Percentiles rank a stretch among this genome's conserved stretches.
Evolutionary conservation across 1,140 invertebrate genomes (phyloP).

Genomic region (Drosophila sp.): DNA sequence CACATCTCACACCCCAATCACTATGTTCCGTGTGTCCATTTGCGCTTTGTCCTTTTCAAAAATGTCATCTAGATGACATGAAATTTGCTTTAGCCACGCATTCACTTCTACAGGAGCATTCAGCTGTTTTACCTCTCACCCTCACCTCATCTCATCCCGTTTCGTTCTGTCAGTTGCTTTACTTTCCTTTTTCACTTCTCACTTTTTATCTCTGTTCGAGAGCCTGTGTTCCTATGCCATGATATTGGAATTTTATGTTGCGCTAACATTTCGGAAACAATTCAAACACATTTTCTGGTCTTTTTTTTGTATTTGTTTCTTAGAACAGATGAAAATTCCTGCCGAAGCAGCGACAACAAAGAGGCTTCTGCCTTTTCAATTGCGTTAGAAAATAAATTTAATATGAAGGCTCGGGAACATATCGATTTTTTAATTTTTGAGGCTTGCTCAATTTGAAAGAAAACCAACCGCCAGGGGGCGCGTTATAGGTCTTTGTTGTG

Average conservation of each 20-base stretch:
- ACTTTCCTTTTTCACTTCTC: not conserved
- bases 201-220: not conserved
- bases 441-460: slow-evolving; percentile 25
- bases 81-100: slow-evolving; percentile 52
- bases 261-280: slow-evolving; percentile 52
- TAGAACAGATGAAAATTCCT: slow-evolving; percentile 51
- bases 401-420: slow-evolving; percentile 37
- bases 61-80: slow-evolving; percentile 51
- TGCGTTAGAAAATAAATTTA: slow-evolving; percentile 47
- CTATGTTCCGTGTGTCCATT: slow-evolving; percentile 40
- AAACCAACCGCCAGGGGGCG: slow-evolving; percentile 16
- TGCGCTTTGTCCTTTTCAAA: slow-evolving; percentile 49
- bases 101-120: slow-evolving; percentile 22
- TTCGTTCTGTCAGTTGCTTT: not conserved
- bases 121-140: slow-evolving; percentile 11
- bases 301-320: slow-evolving; percentile 15
- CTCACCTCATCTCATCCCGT: too few species aligned
- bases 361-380: slow-evolving; percentile 21
- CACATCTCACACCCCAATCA: not conserved
- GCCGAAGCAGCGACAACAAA: slow-evolving; percentile 34
- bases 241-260: slow-evolving; percentile 54
- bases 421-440: slow-evolving; percentile 52
- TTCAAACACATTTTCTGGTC: slow-evolving; percentile 29
- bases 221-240: slow-evolving; percentile 6
- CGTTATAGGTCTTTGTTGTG: slow-evolving; percentile 41